A percentile compares a stretch with the other conserved stretches of the same genome.
Conservation (phyloP, 2,888 invertebrate genomes). For the Netelia inedita region DNA sequence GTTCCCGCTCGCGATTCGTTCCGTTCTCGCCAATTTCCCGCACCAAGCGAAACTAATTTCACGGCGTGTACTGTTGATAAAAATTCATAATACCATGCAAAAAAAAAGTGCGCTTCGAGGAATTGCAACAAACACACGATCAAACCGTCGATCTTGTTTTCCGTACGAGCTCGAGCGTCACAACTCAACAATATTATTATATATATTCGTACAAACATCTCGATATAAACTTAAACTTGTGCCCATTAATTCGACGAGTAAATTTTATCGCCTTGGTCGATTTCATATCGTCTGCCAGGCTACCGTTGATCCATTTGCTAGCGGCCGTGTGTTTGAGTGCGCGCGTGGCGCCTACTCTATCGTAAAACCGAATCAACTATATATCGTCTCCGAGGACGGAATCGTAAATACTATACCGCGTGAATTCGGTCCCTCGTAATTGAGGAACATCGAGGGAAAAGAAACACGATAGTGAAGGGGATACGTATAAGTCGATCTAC, state of each 20-base stretch:
- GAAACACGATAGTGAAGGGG: background rate
- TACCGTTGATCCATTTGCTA: slow-evolving; percentile 29
- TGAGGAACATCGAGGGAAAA: background rate
- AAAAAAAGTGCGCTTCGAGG: too few relatives aligned
- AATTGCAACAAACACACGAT: too few relatives aligned
- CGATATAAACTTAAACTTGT: slow-evolving; percentile 72
- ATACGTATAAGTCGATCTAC: background rate
- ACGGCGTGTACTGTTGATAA: background rate
- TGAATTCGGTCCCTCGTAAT: slow-evolving; percentile 25
- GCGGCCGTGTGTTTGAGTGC: background rate
- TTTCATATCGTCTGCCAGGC: slow-evolving; percentile 53
- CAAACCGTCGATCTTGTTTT: too few relatives aligned
- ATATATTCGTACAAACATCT: slow-evolving; percentile 56
- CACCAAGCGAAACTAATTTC: background rate
- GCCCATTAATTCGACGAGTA: slow-evolving; percentile 75
- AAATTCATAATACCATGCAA: too few relatives aligned
- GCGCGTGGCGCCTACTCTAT: slow-evolving; percentile 54
- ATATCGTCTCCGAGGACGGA: slow-evolving; percentile 21
- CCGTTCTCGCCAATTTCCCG: slow-evolving; percentile 26
- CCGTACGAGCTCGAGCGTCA: background rate
- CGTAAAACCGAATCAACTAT: slow-evolving; percentile 61
- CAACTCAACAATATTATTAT: background rate
- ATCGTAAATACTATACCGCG: slow-evolving; percentile 34
- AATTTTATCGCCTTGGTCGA: slow-evolving; percentile 73
- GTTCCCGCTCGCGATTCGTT: slow-evolving; percentile 42